Base-by-base conservation (phyloP, 2,113 vertebrate genomes). In the Rynchops niger region DNA sequence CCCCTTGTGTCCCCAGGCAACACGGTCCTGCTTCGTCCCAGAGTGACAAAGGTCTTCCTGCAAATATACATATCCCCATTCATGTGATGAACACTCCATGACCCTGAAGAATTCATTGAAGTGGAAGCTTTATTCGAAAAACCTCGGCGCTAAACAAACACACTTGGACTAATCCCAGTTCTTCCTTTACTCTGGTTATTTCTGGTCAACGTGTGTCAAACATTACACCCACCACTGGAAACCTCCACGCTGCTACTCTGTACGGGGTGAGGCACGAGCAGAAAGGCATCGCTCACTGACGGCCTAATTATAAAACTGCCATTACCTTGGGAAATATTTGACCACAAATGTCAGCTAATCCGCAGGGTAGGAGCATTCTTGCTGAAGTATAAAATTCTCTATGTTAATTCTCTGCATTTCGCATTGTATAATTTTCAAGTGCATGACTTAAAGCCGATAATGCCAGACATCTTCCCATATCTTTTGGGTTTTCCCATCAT, bases 241-340 rank as follows among this genome's bases (percentile, higher is more conserved):
- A 30, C 38, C 71, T 69, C 47, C 5, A 2, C 12, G 0, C 58
- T 45, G 82, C 70, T 40, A 22, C 16, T 7, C 34, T 27, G 21
- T 3, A 29, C 2, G 40, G 72, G 80, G 67, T 34, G 77, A 92
- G 47, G 61, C 77, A 89, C 6, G 26, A 91, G 83, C 77, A 94
- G 58, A 17, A 40, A 80, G 73, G 70, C 83, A 30, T 12, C 5
- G 9, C 81, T 43, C 27, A 87, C 65, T 23, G 32, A 92, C 81
- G 30, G 72, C 27, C 80, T 82, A 70, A 96, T 96, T 95, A 97
- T n/a, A 45, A 95, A 93, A 0, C 69, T 84, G 61, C 91, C 74
- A 50, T 73, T 3, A 65, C 82, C 80, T 88, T 2, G 85, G 86
- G 87, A 74, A 94, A 81, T 78, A 67, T 49, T 88, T 86, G 94